Evolutionary conservation across 2,888 invertebrate genomes (phyloP).

Genomic region (Pollenia angustigena): DNA sequence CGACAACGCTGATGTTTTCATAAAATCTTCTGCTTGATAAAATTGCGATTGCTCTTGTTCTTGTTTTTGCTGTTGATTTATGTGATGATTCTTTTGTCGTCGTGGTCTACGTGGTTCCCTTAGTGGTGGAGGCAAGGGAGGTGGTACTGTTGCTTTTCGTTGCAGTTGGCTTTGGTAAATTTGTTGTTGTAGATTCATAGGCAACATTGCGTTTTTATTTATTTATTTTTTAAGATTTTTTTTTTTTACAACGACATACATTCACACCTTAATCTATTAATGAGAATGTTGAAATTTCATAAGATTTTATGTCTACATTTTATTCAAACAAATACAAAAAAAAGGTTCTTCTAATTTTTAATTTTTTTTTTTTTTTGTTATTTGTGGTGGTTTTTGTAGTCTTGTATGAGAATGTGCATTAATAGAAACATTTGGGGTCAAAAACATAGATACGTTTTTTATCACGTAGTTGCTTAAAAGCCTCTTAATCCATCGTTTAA

Average conservation of each 20-base stretch:
- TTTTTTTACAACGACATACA: slow-evolving; percentile 23
- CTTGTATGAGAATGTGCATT: slow-evolving; percentile 8
- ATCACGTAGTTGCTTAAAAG: too few species aligned
- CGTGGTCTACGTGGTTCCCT: slow-evolving; percentile 65
- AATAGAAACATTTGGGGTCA: slow-evolving; percentile 22
- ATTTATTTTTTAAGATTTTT: slow-evolving; percentile 22
- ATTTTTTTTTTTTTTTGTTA: neutral
- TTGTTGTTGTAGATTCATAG: slow-evolving; percentile 69
- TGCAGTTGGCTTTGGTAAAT: slow-evolving; percentile 62
- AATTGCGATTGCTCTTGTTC: slow-evolving; percentile 64
- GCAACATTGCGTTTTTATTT: slow-evolving; percentile 68
- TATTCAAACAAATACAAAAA: slow-evolving; percentile 11
- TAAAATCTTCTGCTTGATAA: slow-evolving; percentile 62
- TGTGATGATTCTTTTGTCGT: slow-evolving; percentile 60
- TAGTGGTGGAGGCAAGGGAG: slow-evolving; percentile 62
- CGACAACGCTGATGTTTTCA: slow-evolving; percentile 62
- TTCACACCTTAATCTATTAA: slow-evolving; percentile 52
- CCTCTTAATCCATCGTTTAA: too few species aligned
- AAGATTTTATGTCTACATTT: slow-evolving; percentile 37
- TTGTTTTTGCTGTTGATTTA: slow-evolving; percentile 64
- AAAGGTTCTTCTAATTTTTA: slow-evolving; percentile 35
- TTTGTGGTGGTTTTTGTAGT: neutral
- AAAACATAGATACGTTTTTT: slow-evolving; percentile 2
- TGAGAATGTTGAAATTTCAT: slow-evolving; percentile 62
- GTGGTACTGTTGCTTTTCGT: slow-evolving; percentile 53